Percentiles rank a stretch among this genome's conserved stretches.
phyloP scores from a whole-genome alignment of 2,888 invertebrate genomes.

The Digitonthophagus gazella region DNA sequence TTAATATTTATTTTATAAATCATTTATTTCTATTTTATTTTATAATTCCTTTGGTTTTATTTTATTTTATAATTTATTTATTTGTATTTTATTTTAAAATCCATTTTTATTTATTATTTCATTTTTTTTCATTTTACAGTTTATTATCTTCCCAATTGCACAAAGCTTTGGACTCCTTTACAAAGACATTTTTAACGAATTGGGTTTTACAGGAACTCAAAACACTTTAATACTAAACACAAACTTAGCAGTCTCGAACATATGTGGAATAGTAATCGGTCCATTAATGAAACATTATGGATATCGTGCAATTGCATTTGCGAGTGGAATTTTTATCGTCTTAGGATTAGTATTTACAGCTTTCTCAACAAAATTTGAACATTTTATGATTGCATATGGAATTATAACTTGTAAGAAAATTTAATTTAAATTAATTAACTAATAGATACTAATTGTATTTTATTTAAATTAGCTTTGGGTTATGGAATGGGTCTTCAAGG shows the following conservation, averaged over 20 bases:
- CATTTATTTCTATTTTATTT: too few species aligned
- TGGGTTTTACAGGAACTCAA: slow-evolving; percentile 57
- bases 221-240: slow-evolving; percentile 59
- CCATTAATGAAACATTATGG: slow-evolving; percentile 58
- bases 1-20: too few species aligned
- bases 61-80: too few species aligned
- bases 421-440: neutral
- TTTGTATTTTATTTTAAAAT: too few species aligned
- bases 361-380: slow-evolving; percentile 53
- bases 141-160: slow-evolving; percentile 56
- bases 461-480: slow-evolving; percentile 20
- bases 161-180: slow-evolving; percentile 62
- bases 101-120: too few species aligned
- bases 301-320: slow-evolving; percentile 60
- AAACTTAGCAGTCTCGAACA: slow-evolving; percentile 64
- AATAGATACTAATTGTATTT: too few species aligned
- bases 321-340: slow-evolving; percentile 55
- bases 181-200: slow-evolving; percentile 56
- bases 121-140: slow-evolving; percentile 44
- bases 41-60: too few species aligned
- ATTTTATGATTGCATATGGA: slow-evolving; percentile 61
- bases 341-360: slow-evolving; percentile 57
- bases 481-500: slow-evolving; percentile 24
- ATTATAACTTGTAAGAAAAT: slow-evolving; percentile 62
- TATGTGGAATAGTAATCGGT: slow-evolving; percentile 60